phyloP scores from a whole-genome alignment of 2,888 invertebrate species.

The Phalangium opilio region DNA sequence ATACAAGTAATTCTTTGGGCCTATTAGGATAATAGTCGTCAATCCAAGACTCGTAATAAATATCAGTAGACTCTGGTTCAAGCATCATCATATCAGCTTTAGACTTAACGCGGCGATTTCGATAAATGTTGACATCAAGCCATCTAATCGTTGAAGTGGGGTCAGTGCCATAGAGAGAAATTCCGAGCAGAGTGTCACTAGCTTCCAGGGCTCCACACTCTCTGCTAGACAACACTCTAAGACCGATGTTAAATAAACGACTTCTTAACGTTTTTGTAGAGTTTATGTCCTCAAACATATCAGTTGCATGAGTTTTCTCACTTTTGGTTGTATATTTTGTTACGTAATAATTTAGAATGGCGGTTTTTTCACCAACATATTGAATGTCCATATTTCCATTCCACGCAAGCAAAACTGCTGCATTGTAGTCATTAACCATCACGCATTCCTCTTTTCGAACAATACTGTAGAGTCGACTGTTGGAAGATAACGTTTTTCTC shows the following conservation, averaged over 20 bases:
- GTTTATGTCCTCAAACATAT: too few relatives aligned
- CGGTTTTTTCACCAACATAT: conserved; percentile 1
- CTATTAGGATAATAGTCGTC: background rate
- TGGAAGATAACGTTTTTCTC: background rate
- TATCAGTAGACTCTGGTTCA: background rate
- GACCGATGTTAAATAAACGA: background rate
- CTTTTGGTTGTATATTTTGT: background rate
- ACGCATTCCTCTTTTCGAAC: too few relatives aligned
- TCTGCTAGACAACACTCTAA: background rate
- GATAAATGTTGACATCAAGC: background rate
- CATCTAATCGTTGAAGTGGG: background rate
- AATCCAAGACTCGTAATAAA: background rate
- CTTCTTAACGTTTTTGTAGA: too few relatives aligned
- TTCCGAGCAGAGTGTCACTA: background rate
- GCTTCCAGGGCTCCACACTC: conserved; percentile 4
- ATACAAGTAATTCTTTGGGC: background rate
- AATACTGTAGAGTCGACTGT: too few relatives aligned
- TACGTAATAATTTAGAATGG: background rate
- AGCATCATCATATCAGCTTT: background rate
- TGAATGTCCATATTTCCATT: conserved; percentile 1
- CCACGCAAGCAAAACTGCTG: background rate
- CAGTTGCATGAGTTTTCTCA: background rate
- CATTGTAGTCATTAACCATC: conserved; percentile 2
- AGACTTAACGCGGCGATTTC: background rate
- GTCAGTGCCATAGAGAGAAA: background rate